Evolutionary conservation across 1,140 invertebrate genomes (phyloP), one percentile per base, ranked within the genome.

Genomic region (Trachymyrmex cornetzi): DNA sequence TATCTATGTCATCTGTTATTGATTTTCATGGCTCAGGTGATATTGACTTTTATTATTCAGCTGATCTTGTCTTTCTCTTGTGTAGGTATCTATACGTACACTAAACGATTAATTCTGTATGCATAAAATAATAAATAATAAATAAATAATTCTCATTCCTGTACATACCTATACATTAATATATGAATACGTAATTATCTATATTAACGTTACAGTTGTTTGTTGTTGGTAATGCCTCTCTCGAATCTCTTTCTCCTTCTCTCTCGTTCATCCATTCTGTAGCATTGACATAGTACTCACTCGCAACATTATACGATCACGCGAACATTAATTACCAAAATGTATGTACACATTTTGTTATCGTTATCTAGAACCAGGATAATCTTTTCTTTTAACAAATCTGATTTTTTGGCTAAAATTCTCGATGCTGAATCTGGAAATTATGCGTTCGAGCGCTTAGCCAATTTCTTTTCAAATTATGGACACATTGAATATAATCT

Each of bases 281-380:
- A 5, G 0, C 50, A 55, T 11, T 74, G 6, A 27, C n/a, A 22
- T 16, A 19, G 19, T 50, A 55, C 11, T 74, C n/a, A 55, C 53
- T 57, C 30, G 69, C 11, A 34, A 38, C 19, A 74, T 74, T 34
- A 74, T 34, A 74, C 4, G 11, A 57, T 34, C 19, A 57, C n/a
- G 71, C 53, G 4, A 55, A 30, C 30, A 74, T 34, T 74, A 74
- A 74, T 74, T 57, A 74, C 11, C 53, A 38, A 34, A 74, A n/a
- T n/a, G n/a, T n/a, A n/a, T n/a, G n/a, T n/a, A n/a, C n/a, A n/a
- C n/a, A n/a, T n/a, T n/a, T n/a, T n/a, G n/a, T n/a, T n/a, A n/a
- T n/a, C n/a, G n/a, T n/a, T n/a, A n/a, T n/a, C n/a, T n/a, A n/a
- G n/a, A n/a, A n/a, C n/a, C n/a, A n/a, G n/a, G n/a, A n/a, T n/a